Evolutionary conservation across 2,888 invertebrate genomes (phyloP), one percentile per base, ranked within the genome.

Genomic region (Deilephila elpenor): DNA sequence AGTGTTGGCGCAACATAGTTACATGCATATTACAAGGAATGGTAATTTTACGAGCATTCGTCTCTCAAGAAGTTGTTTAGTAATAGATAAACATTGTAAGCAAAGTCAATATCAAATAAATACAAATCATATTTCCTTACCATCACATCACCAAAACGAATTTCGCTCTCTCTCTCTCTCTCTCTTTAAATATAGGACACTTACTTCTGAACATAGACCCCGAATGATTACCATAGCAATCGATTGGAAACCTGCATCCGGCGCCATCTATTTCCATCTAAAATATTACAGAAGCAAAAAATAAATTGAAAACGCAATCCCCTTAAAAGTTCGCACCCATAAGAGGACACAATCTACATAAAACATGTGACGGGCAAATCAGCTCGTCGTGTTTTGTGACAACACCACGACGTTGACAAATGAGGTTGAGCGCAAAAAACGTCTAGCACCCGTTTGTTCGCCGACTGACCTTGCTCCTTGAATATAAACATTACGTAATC

Each of bases 341-440:
- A 29, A 14, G 29, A 53, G 7, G 4, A 32, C 14, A 71, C 32
- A 34, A 56, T 71, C 34, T 53, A 59, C 29, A 72, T 71, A 71
- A 73, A 73, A 71, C n/a, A 56, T 61, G 44, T 73, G 51, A 32
- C 60, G 37, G n/a, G 20, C 53, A 70, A 53, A 34, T 70, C 70
- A 61, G 70, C 61, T 51, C 53, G n/a, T 53, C 53, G 70, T 72
- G 20, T 59, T 59, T 71, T 70, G 64, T 72, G 72, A 71, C 72
- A 75, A 72, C 61, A 59, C 19, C 17, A 29, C 64, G 76, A 76
- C 76, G 71, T 72, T 76, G 76, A 76, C 67, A 72, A 76, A 76
- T 72, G 74, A 71, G 72, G 25, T 14, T 51, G 56, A 37, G 60
- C 60, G 51, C 71, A 59, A 70, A 72, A 73, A 73, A 72, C 60